Percentiles rank a stretch among this genome's conserved stretches.
phyloP scores from a whole-genome alignment of 2,888 invertebrate species.

The Idaea aversata region DNA sequence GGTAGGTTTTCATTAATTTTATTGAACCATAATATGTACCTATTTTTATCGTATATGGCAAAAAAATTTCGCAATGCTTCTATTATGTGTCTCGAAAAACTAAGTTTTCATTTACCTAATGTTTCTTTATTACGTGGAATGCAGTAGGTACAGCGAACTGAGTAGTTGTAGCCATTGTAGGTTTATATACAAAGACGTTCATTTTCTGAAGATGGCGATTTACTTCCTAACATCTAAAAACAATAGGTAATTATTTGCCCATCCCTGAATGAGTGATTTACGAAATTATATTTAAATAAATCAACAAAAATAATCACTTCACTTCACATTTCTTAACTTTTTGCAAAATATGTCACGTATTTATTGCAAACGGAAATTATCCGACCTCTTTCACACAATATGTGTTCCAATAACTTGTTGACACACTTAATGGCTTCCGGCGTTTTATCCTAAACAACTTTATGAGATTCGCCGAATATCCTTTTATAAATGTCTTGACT shows the following conservation, averaged over 20 bases:
- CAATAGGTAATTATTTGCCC: neutral
- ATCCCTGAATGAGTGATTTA: neutral
- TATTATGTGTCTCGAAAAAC: too few relatives aligned
- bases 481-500: neutral
- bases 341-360: conserved; percentile 44
- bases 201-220: too few relatives aligned
- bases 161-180: too few relatives aligned
- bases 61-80: too few relatives aligned
- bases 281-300: neutral
- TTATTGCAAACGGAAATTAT: conserved; percentile 73
- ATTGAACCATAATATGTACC: too few relatives aligned
- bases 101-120: too few relatives aligned
- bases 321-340: neutral
- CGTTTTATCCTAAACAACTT: neutral
- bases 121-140: too few relatives aligned
- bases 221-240: neutral
- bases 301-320: neutral
- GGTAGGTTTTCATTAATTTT: too few relatives aligned
- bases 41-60: too few relatives aligned
- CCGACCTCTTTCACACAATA: conserved; percentile 44
- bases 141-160: too few relatives aligned
- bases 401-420: conserved; percentile 35
- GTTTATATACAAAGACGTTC: too few relatives aligned
- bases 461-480: neutral
- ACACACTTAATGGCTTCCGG: conserved; percentile 47